A percentile compares a stretch with the other conserved stretches of the same genome.
These are phyloP conservation scores for Selene dorsalis DNA, from an alignment of 2,797 vertebrate species.

Conservation along the genomic window DNA sequence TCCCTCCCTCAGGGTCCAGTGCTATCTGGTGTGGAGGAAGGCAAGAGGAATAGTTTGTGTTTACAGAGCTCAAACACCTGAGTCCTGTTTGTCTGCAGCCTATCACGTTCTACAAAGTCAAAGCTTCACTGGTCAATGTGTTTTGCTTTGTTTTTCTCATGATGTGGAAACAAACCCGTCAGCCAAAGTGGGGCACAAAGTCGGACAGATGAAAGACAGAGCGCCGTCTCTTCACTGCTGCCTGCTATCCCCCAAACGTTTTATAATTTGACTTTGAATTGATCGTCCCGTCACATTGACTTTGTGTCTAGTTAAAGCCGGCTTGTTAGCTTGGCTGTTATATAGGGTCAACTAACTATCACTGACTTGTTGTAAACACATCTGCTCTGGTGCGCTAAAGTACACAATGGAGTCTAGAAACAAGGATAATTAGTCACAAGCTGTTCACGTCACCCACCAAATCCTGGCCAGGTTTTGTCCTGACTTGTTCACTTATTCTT, in stretches of 20 bases:
- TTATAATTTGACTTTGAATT: background rate
- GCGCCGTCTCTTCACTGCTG: background rate
- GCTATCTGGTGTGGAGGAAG: slow-evolving; percentile 51
- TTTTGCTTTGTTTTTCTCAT: background rate
- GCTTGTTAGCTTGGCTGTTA: background rate
- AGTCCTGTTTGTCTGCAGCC: slow-evolving; percentile 21
- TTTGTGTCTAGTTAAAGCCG: slow-evolving; percentile 31
- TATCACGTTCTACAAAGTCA: slow-evolving; percentile 20
- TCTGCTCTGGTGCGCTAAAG: background rate
- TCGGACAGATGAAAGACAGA: background rate
- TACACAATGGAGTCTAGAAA: background rate
- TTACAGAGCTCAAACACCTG: slow-evolving; percentile 41
- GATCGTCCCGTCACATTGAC: slow-evolving; percentile 36
- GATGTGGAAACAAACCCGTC: slow-evolving; percentile 9
- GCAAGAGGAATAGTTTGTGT: slow-evolving; percentile 34
- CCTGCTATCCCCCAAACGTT: background rate
- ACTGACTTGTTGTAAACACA: slow-evolving; percentile 1
- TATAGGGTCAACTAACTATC: background rate
- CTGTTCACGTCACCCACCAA: background rate
- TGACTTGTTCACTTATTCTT: background rate
- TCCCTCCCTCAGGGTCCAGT: slow-evolving; percentile 42
- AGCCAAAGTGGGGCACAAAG: background rate
- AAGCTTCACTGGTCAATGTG: slow-evolving; percentile 11
- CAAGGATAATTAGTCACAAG: background rate
- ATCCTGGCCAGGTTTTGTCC: background rate